Conservation (phyloP, 2,888 invertebrate genomes). For the Pantelozetes paolii region DNA sequence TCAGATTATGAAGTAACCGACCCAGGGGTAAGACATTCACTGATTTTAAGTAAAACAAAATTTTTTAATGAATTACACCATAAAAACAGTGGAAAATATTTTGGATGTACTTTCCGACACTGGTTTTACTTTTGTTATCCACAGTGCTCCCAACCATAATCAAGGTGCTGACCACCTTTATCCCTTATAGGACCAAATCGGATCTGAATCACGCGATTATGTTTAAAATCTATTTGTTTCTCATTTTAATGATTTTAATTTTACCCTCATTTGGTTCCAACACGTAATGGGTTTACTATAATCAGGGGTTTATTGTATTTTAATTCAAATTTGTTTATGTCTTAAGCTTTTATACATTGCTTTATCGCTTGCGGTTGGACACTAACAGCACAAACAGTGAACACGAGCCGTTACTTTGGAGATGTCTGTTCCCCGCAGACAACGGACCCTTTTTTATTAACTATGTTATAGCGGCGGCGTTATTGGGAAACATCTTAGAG, state of each 20-base stretch:
- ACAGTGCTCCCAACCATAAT: conserved; percentile 36
- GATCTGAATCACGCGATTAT: conserved; percentile 86
- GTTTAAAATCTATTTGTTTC: conserved; percentile 85
- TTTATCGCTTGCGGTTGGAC: no score
- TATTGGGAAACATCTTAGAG: conserved; percentile 85
- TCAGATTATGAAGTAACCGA: no score
- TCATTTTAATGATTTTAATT: conserved; percentile 87
- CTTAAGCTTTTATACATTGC: background rate
- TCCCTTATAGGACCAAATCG: conserved; percentile 56
- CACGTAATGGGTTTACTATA: conserved; percentile 53
- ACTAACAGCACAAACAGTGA: background rate
- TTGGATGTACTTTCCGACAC: conserved; percentile 30
- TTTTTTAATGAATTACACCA: no score
- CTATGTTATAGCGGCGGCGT: conserved; percentile 86
- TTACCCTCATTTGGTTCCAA: conserved; percentile 86
- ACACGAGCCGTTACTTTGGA: conserved; percentile 50
- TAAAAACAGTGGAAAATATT: conserved; percentile 44
- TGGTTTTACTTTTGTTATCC: conserved; percentile 37
- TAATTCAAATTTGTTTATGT: background rate
- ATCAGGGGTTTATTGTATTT: background rate
- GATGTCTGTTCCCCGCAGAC: conserved; percentile 88
- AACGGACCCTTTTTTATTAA: conserved; percentile 96
- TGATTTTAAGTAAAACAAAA: no score
- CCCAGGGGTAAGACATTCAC: no score
- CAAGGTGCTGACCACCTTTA: conserved; percentile 25